Evolutionary conservation across 2,888 invertebrate genomes (phyloP).

Genomic region (Halictus quadricinctus): DNA sequence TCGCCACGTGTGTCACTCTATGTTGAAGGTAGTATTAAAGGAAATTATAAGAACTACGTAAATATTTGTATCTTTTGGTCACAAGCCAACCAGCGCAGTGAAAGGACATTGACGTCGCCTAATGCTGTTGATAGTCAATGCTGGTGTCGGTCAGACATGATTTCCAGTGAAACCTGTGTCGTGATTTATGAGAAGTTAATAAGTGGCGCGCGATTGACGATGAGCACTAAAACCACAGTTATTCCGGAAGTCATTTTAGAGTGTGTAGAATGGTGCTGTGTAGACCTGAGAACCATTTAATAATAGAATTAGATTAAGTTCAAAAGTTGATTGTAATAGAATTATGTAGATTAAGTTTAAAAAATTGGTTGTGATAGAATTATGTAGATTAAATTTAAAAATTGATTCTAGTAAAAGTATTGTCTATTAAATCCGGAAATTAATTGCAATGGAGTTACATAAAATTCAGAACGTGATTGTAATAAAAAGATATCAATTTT

Average conservation of each 20-base stretch:
- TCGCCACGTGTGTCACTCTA: not conserved
- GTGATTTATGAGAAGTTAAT: constrained; percentile 6
- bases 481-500: not conserved
- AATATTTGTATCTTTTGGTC: not conserved
- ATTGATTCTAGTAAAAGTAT: no score
- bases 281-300: not conserved
- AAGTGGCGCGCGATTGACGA: not conserved
- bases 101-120: not conserved
- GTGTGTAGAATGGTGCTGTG: not conserved
- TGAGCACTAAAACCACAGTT: not conserved
- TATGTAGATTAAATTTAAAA: no score
- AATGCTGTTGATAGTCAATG: not conserved
- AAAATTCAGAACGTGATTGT: not conserved
- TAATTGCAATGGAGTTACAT: no score
- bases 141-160: not conserved
- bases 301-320: no score
- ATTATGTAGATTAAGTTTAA: no score
- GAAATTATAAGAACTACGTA: not conserved
- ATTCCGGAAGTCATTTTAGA: not conserved
- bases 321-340: no score
- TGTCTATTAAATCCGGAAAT: no score
- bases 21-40: not conserved
- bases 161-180: not conserved
- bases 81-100: not conserved
- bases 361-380: no score